Percentiles rank a stretch among this genome's conserved stretches.
Evolutionary conservation across 1,140 invertebrate species (phyloP).

Genomic region (Drosophila rhopaloa): DNA sequence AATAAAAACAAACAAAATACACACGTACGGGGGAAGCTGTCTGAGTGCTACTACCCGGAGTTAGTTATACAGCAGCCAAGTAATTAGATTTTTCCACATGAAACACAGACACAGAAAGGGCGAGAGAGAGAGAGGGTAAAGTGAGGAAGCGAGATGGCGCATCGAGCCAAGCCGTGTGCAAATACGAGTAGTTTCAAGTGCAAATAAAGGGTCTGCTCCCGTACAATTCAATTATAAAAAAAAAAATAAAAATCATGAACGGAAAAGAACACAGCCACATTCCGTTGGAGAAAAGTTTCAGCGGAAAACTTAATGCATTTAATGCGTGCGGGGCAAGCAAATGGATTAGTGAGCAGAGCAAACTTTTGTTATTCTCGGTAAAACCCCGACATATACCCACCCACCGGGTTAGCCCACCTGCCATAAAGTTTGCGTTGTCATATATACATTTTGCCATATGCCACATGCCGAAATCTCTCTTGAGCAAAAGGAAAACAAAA

Average conservation of each 20-base stretch:
- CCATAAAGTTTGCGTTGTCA: conserved; percentile 68
- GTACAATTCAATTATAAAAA: conserved; percentile 79
- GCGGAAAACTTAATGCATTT: conserved; percentile 72
- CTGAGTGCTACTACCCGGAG: conserved; percentile 25
- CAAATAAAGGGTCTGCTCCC: conserved; percentile 65
- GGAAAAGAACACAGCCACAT: conserved; percentile 17
- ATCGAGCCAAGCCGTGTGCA: conserved; percentile 39
- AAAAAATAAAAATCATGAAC: conserved; percentile 4
- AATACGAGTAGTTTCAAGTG: conserved; percentile 72
- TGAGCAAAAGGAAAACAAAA: conserved; percentile 56
- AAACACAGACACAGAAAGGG: conserved; percentile 24
- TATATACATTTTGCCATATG: conserved; percentile 49
- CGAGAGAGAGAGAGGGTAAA: neutral
- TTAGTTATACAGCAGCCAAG: conserved; percentile 75
- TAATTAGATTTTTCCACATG: conserved; percentile 82
- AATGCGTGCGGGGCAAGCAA: conserved; percentile 78
- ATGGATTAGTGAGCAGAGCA: conserved; percentile 60
- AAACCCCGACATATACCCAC: conserved; percentile 11
- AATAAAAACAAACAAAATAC: conserved; percentile 63
- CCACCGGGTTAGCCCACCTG: conserved; percentile 24
- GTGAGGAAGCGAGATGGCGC: conserved; percentile 3
- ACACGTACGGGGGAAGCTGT: conserved; percentile 29
- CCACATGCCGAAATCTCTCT: conserved; percentile 70
- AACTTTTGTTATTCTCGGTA: conserved; percentile 43
- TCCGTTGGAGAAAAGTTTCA: conserved; percentile 40